Percentiles rank a stretch among this genome's conserved stretches.
Conservation (phyloP, 2,888 invertebrate genomes). For the Dichetophora obliterata region DNA sequence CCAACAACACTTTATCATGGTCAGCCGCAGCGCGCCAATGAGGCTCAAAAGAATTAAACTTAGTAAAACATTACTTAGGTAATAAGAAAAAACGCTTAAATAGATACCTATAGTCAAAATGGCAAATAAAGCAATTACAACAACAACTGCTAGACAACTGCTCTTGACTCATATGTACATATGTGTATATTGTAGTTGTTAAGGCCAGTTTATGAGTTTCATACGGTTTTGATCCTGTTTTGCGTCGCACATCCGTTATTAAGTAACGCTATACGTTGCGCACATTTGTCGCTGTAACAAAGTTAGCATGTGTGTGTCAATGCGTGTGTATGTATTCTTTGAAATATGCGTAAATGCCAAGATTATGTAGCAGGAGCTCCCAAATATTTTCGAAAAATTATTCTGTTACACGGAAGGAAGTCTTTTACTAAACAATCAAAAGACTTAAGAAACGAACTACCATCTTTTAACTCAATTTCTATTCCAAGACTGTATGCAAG, state of each 20-base stretch:
- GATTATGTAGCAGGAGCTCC: not conserved
- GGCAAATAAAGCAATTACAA: not conserved
- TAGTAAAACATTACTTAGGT: not conserved
- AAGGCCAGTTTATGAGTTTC: constrained; percentile 12
- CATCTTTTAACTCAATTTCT: too few relatives aligned
- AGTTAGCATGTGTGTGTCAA: too few relatives aligned
- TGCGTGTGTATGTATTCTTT: not conserved
- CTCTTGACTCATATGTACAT: constrained; percentile 1
- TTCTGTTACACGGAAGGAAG: not conserved
- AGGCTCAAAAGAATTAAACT: not conserved
- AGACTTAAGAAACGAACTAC: too few relatives aligned
- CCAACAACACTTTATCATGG: constrained; percentile 13
- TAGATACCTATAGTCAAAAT: not conserved
- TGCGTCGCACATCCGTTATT: constrained; percentile 17
- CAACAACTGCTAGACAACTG: not conserved
- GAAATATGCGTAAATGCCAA: not conserved
- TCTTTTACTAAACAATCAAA: too few relatives aligned
- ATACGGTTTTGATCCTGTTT: constrained; percentile 29
- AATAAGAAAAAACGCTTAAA: not conserved
- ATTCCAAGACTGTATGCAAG: too few relatives aligned
- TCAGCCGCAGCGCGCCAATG: not conserved
- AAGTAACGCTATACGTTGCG: constrained; percentile 14
- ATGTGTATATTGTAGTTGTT: not conserved
- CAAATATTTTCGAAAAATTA: not conserved
- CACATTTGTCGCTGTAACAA: too few relatives aligned